These are phyloP conservation scores for Polyommatus icarus DNA, from an alignment of 2,888 invertebrate genomes.

Conservation along the genomic window DNA sequence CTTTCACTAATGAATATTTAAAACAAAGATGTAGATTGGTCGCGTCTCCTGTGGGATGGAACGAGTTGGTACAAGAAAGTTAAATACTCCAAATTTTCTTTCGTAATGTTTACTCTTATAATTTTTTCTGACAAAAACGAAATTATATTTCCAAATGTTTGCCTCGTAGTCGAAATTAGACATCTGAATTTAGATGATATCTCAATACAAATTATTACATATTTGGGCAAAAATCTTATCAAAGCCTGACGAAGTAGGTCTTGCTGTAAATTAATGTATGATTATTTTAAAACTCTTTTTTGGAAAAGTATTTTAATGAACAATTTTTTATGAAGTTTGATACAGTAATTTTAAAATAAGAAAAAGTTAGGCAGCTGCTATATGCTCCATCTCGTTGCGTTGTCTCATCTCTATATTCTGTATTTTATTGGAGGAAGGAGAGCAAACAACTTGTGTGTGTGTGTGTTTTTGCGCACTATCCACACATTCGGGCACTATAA, in stretches of 20 bases:
- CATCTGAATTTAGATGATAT: background rate
- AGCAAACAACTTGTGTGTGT: too few relatives aligned
- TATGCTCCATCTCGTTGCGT: too few relatives aligned
- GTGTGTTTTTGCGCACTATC: too few relatives aligned
- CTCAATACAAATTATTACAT: background rate
- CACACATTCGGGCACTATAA: too few relatives aligned
- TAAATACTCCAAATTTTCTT: slow-evolving; percentile 26
- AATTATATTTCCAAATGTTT: background rate
- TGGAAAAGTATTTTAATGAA: too few relatives aligned
- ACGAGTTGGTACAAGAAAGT: slow-evolving; percentile 33
- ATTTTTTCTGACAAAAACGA: slow-evolving; percentile 2
- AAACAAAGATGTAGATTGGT: slow-evolving; percentile 34
- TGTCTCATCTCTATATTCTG: too few relatives aligned
- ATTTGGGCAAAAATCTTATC: too few relatives aligned
- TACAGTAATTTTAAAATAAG: too few relatives aligned
- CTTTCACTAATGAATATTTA: slow-evolving; percentile 33
- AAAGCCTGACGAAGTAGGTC: background rate
- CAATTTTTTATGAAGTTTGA: too few relatives aligned
- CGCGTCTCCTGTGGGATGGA: slow-evolving; percentile 31
- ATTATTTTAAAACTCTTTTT: too few relatives aligned
- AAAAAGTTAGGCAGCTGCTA: too few relatives aligned
- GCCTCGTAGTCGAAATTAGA: background rate
- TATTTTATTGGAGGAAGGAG: too few relatives aligned
- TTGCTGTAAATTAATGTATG: background rate
- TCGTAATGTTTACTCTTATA: background rate